A percentile compares a stretch with the other conserved stretches of the same genome.
Conservation (phyloP, 2,797 vertebrate species). For the Schizopygopsis malacanthus region DNA sequence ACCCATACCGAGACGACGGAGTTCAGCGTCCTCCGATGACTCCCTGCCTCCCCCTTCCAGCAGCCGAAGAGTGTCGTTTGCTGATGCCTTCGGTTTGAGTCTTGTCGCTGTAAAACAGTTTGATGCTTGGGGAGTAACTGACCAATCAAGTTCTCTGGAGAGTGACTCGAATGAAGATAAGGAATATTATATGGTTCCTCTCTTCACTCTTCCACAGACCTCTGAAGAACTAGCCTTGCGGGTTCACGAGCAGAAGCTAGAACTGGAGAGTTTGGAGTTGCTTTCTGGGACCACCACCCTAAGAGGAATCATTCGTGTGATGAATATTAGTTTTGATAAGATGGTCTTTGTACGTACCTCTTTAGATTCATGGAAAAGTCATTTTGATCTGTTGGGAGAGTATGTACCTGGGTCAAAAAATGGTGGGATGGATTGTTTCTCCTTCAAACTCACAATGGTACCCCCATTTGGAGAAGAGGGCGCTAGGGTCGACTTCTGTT, state of each 20-base stretch:
- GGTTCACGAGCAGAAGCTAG: conserved; percentile 84
- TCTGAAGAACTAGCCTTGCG: conserved; percentile 79
- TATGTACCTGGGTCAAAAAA: conserved; percentile 87
- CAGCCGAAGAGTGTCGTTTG: conserved; percentile 92
- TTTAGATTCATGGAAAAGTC: conserved; percentile 88
- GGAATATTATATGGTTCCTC: conserved; percentile 81
- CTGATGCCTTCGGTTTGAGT: conserved; percentile 89
- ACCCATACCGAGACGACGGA: conserved; percentile 85
- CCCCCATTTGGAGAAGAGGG: conserved; percentile 85
- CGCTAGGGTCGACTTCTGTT: conserved; percentile 89
- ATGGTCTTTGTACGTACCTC: conserved; percentile 87
- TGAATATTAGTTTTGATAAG: conserved; percentile 92
- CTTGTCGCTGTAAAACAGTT: conserved; percentile 95
- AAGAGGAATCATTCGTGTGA: conserved; percentile 88
- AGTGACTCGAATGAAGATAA: conserved; percentile 73
- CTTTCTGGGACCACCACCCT: conserved; percentile 84
- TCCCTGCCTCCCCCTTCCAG: conserved; percentile 67
- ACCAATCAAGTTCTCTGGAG: conserved; percentile 66
- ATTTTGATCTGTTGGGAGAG: conserved; percentile 91
- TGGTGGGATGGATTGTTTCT: conserved; percentile 87
- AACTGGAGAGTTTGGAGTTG: conserved; percentile 84
- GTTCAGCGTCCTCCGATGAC: conserved; percentile 84
- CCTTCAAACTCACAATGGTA: conserved; percentile 88
- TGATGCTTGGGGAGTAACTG: conserved; percentile 82
- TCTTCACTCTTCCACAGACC: conserved; percentile 80